Evolutionary conservation across 35 echinoderm and acorn worm genomes (phyloP).

Genomic region (Strongylocentrotus purpuratus): DNA sequence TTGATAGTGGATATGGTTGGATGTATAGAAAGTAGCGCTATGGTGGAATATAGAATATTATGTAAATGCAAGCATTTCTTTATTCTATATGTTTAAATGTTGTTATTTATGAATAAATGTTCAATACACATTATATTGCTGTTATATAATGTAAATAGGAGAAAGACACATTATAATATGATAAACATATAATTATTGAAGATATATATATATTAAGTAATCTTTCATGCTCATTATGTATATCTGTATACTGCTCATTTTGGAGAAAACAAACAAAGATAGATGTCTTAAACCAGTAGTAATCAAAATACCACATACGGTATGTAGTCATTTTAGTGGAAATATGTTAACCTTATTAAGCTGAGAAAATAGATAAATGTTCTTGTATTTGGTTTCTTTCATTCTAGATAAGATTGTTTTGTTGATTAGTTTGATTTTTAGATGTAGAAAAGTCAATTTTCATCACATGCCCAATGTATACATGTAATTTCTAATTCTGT

Average conservation of each 20-base stretch:
- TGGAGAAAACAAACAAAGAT: neutral
- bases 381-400: neutral
- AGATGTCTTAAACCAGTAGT: neutral
- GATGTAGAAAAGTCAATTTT: neutral
- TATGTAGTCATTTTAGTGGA: neutral
- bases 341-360: neutral
- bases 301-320: neutral
- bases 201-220: constrained; percentile 20
- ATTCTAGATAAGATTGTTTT: neutral
- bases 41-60: neutral
- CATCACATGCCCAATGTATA: neutral
- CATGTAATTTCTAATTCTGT: constrained; percentile 13
- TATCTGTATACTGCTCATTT: constrained; percentile 31
- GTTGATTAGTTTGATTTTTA: neutral
- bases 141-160: neutral
- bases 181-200: constrained; percentile 14
- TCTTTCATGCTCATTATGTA: constrained; percentile 19
- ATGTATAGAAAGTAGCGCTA: neutral
- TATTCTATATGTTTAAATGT: neutral
- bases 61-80: constrained; percentile 5
- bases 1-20: neutral
- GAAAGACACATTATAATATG: neutral
- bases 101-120: neutral
- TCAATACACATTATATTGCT: neutral
- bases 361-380: neutral